Conservation (phyloP, 2,113 vertebrate genomes). For the Cheirogaleus medius region DNA sequence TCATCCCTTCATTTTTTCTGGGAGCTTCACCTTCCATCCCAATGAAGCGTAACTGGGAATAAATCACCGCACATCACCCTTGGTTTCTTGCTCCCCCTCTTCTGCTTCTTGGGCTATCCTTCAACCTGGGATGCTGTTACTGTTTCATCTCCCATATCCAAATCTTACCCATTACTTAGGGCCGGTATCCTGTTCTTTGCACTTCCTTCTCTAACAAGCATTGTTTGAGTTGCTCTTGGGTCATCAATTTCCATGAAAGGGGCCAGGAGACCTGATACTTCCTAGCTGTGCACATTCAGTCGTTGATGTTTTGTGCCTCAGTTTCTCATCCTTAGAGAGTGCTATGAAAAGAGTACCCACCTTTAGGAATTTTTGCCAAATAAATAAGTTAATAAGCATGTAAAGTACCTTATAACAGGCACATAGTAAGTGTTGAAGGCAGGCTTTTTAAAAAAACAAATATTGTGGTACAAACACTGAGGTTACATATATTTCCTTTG, state of each 20-base stretch:
- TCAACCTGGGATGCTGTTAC: background rate
- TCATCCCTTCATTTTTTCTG: too few species aligned
- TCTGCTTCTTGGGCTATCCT: accelerated
- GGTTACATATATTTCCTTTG: too few species aligned
- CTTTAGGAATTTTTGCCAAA: background rate
- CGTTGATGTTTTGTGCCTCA: background rate
- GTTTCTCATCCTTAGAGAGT: background rate
- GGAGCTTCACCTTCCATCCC: accelerated
- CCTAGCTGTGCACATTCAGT: too few species aligned
- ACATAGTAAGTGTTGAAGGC: accelerated
- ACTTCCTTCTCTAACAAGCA: accelerated
- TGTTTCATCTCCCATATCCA: accelerated
- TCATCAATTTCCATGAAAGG: accelerated
- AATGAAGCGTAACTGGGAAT: accelerated
- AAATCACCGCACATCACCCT: accelerated
- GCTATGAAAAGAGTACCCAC: accelerated
- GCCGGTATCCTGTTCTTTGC: accelerated
- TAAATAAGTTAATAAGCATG: accelerated
- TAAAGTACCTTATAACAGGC: too few species aligned
- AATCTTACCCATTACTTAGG: accelerated
- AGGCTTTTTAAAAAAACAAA: background rate
- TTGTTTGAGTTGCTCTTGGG: accelerated
- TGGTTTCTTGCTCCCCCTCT: background rate
- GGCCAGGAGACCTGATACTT: background rate
- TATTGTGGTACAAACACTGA: too few species aligned